Percentiles rank a stretch among this genome's conserved stretches.
Conservation (phyloP, 1,140 invertebrate genomes). For the Drosophila subobscura region DNA sequence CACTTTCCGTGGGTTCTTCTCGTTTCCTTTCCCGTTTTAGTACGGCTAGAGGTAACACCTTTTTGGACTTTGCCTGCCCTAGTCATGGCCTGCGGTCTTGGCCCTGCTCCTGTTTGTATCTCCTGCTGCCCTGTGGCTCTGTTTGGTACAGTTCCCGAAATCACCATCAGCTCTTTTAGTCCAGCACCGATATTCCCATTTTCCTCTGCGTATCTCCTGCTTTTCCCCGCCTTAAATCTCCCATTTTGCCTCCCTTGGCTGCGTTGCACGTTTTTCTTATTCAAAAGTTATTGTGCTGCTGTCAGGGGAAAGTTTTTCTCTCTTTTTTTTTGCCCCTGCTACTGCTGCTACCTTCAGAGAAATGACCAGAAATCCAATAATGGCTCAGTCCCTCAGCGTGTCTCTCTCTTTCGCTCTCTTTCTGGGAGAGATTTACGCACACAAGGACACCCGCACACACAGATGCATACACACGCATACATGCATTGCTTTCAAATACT, state of each 20-base stretch:
- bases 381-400: slow-evolving; percentile 32
- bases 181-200: slow-evolving; percentile 5
- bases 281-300: slow-evolving; percentile 75
- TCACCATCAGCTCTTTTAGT: slow-evolving; percentile 3
- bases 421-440: slow-evolving; percentile 65
- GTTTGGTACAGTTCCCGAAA: no score
- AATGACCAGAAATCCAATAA: slow-evolving; percentile 72
- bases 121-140: no score
- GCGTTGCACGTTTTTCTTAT: slow-evolving; percentile 65
- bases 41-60: no score
- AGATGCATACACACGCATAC: slow-evolving; percentile 11
- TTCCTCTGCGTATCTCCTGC: no score
- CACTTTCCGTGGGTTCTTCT: not conserved
- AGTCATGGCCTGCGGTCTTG: no score
- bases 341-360: slow-evolving; percentile 53
- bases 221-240: slow-evolving; percentile 6
- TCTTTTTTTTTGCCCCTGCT: slow-evolving; percentile 15
- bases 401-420: slow-evolving; percentile 18
- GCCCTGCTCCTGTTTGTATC: no score
- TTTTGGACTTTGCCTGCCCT: no score
- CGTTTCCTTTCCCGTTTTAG: not conserved
- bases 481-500: slow-evolving; percentile 75
- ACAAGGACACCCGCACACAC: slow-evolving; percentile 5
- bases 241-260: slow-evolving; percentile 25
- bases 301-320: slow-evolving; percentile 55